phyloP scores from a whole-genome alignment of 1,140 invertebrate genomes.

The Drosophila pruinosa region DNA sequence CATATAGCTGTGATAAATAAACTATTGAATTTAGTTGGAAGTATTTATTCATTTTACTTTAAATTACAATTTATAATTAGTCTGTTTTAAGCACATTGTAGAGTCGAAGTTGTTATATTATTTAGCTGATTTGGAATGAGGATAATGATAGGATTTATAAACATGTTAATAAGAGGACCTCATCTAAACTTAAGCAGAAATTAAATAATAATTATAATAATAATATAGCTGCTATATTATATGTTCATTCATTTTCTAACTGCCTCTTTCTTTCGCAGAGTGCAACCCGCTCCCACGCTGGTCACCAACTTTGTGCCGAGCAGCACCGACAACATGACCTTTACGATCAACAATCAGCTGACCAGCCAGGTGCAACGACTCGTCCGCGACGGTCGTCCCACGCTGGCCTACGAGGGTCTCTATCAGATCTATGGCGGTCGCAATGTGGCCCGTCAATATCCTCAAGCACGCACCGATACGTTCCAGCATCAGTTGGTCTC shows the following conservation, averaged over 20 bases:
- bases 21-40: no score
- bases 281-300: slow-evolving; percentile 87
- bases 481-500: slow-evolving; percentile 95
- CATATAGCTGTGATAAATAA: no score
- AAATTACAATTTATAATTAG: no score
- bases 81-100: no score
- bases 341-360: slow-evolving; percentile 93
- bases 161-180: no score
- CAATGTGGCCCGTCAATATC: slow-evolving; percentile 87
- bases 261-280: slow-evolving; percentile 49
- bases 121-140: no score
- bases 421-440: slow-evolving; percentile 94
- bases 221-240: no score
- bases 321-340: slow-evolving; percentile 92
- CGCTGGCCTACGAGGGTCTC: slow-evolving; percentile 87
- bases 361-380: slow-evolving; percentile 89
- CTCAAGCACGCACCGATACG: slow-evolving; percentile 87
- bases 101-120: no score
- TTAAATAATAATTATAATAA: no score
- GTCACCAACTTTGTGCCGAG: slow-evolving; percentile 89
- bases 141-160: no score
- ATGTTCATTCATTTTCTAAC: neutral
- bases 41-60: no score
- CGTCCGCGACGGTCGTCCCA: slow-evolving; percentile 85
- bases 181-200: no score